Percentiles rank a stretch among this genome's conserved stretches.
Evolutionary conservation across 2,113 vertebrate genomes (phyloP).

Genomic region (Phylloscopus whistleri): DNA sequence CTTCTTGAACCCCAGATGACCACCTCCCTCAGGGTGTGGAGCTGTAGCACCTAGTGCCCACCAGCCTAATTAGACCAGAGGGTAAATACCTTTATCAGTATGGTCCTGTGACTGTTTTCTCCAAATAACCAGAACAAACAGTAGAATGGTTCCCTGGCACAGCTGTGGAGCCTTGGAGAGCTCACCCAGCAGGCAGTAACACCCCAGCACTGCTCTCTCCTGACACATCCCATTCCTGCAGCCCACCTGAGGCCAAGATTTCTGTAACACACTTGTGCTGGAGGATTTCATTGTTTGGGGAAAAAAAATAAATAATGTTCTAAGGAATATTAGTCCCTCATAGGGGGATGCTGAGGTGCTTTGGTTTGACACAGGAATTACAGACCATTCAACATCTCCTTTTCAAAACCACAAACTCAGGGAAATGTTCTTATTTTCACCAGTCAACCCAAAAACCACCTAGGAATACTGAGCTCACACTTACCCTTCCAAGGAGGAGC

Average conservation of each 20-base stretch:
- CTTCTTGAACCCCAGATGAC: fast-evolving
- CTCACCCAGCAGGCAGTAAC: background rate
- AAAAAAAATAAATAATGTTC: background rate
- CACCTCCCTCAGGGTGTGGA: background rate
- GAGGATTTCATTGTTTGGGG: background rate
- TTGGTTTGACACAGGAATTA: background rate
- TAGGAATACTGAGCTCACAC: background rate
- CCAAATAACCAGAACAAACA: background rate
- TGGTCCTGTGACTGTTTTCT: fast-evolving
- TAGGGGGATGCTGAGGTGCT: background rate
- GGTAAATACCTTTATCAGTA: background rate
- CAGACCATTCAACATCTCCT: background rate
- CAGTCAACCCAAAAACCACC: background rate
- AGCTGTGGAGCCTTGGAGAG: background rate
- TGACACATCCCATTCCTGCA: background rate
- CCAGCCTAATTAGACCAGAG: background rate
- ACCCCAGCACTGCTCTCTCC: background rate
- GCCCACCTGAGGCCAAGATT: fast-evolving
- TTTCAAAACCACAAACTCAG: background rate
- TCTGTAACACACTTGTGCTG: fast-evolving
- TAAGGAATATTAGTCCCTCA: background rate
- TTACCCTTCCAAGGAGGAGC: background rate
- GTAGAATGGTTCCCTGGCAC: fast-evolving
- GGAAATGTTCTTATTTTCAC: background rate
- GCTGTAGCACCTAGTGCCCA: background rate